Evolutionary conservation across 2,797 vertebrate genomes (phyloP), one percentile per base, ranked within the genome.

Genomic region (Enteromius treurensis): DNA sequence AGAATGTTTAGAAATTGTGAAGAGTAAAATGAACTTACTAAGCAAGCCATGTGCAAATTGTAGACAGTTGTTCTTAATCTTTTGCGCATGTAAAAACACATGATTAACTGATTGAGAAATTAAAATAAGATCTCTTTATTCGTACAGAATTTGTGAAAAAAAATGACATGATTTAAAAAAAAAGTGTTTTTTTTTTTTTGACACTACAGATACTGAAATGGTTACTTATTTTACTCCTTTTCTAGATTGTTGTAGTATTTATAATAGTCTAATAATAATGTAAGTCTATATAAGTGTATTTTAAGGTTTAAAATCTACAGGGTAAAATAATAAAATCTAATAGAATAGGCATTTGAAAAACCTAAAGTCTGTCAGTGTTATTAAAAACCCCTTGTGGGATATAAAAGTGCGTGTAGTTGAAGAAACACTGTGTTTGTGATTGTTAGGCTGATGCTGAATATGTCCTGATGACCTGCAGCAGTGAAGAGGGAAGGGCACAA

Each of bases 381-480:
- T 15, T 51, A 74, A 37, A 76, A 77, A 19, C 2, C 14, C 26
- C 4, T n/a, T 23, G 42, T 2, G 6, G 37, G 55, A 77, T 14
- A 77, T 11, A 69, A 69, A 40, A 42, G 19, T 70, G 68, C 19
- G 40, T 42, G 55, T 26, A 23, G 37, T 62, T 62, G 37, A 47
- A 65, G 26, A 65, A 13, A 64, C 26, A 4, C 19, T 1, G 32
- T 62, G 8, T n/a, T 42, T 84, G 49, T 77, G 49, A 19, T 5
- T 71, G 10, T 77, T 3, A 9, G 23, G 51, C 64, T 21, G 37
- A 83, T 77, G 64, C 69, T 17, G 40, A 77, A 49, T 58, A 62
- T 69, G 64, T 83, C 74, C 73, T 55, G 26, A 26, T 78, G 75
- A 78, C 81, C 75, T 78, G 81, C 65, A 60, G 75, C 47, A 69